A percentile compares a stretch with the other conserved stretches of the same genome.
phyloP scores from a whole-genome alignment of 2,888 invertebrate genomes.

The Papilio protenor region DNA sequence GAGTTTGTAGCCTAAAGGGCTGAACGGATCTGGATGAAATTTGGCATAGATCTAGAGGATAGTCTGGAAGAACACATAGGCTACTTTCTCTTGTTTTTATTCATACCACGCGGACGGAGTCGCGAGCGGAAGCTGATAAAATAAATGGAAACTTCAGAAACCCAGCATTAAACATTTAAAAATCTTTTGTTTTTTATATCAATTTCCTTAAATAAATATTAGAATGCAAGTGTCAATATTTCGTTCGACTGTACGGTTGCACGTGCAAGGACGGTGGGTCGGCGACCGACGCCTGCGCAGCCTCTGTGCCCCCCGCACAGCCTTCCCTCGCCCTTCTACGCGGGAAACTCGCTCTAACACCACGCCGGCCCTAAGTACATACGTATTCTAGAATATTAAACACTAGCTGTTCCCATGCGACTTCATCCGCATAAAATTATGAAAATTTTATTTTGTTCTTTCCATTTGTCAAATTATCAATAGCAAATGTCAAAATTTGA shows the following conservation, averaged over 20 bases:
- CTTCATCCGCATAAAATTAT: no score
- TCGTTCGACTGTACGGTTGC: slow-evolving; percentile 55
- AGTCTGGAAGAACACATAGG: no score
- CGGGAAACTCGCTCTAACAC: slow-evolving; percentile 41
- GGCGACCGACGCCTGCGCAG: slow-evolving; percentile 69
- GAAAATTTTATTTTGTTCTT: no score
- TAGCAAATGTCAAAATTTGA: no score
- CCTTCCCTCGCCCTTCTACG: slow-evolving; percentile 58
- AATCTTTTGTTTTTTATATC: not conserved
- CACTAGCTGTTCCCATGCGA: not conserved
- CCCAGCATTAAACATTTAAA: not conserved
- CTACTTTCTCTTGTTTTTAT: no score
- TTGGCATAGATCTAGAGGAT: no score
- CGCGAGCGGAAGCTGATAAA: no score
- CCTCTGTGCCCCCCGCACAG: slow-evolving; percentile 56
- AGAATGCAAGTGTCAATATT: slow-evolving; percentile 40
- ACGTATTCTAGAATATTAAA: slow-evolving; percentile 20
- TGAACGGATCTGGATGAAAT: no score
- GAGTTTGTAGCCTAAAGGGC: no score
- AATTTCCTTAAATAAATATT: not conserved
- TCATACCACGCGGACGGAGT: no score
- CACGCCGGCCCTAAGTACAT: slow-evolving; percentile 20
- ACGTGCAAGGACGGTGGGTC: slow-evolving; percentile 75
- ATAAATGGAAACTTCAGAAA: not conserved
- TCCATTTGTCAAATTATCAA: no score